Base-by-base conservation (phyloP, 2,113 vertebrate species). In the Psammodynastes pulverulentus region DNA sequence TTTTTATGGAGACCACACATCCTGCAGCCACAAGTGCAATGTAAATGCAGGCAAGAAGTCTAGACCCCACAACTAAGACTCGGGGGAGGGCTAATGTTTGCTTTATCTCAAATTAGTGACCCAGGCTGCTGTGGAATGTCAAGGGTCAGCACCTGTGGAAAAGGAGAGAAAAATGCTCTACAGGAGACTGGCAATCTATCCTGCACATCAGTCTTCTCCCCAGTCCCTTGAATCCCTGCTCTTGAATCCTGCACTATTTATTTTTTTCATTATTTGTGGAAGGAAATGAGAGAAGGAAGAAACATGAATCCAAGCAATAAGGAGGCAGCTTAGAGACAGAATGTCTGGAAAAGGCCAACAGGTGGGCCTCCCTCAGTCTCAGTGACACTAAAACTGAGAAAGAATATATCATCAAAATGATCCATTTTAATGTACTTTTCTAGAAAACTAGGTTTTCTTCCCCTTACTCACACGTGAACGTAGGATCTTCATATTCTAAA, bases 111-210 rank as follows among this genome's bases (percentile, higher is more conserved):
- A 4, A 95, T 96, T 96, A 94, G 94, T 91, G 91, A 93, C 95
- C 0, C 24, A 93, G 92, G 86, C 89, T 94, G 89, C 92, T 84
- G 56, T 89, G 95, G 95, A 95, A 95, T 95, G 96, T 8, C 0
- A 94, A 88, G 94, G 96, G 96, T 97, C 95, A 96, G 79, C 97
- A 96, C 96, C 95, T 96, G 96, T 17, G 0, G 0, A 92, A 92
- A 62, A 84, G 72, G 87, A 86, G 87, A 85, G 29, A 84, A 52
- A 89, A 89, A 84, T 45, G 62, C 62, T 87, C 39, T 54, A 79
- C 56, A 62, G 48, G 88, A 86, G 72, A 86, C 29, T 19, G 34
- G 79, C 79, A 62, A 62, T 89, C 53, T 86, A 89, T 89, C 53
- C 88, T 34, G n/a, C 23, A 6, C 89, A 6, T 1, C 85, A 48